Evolutionary conservation across 2,113 vertebrate species (phyloP).

Genomic region (Cyprinodon variegatus): DNA sequence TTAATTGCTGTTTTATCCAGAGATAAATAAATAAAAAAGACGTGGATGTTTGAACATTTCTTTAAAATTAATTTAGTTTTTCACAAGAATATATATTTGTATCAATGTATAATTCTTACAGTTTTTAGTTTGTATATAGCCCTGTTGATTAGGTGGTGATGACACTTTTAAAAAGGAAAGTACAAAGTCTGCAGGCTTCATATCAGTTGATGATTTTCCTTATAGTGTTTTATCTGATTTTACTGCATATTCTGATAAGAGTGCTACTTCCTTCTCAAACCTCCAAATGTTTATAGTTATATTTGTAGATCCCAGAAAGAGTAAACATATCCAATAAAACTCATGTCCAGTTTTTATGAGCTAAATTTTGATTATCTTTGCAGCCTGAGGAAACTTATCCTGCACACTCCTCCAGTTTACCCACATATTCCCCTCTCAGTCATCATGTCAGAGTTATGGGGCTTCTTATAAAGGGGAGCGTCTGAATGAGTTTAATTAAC

Average conservation of each 20-base stretch:
- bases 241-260: slow-evolving; percentile 32
- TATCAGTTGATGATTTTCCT: slow-evolving; percentile 15
- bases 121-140: too few relatives aligned
- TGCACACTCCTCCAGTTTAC: background rate
- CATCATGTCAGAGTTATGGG: slow-evolving; percentile 21
- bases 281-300: background rate
- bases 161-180: background rate
- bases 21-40: too few relatives aligned
- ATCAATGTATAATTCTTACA: too few relatives aligned
- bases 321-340: too few relatives aligned
- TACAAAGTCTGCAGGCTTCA: background rate
- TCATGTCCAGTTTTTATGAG: background rate
- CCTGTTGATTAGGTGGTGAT: too few relatives aligned
- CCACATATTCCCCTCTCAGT: slow-evolving; percentile 21
- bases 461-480: slow-evolving; percentile 33
- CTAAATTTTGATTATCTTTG: background rate
- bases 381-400: background rate
- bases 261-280: slow-evolving; percentile 19
- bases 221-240: slow-evolving; percentile 12
- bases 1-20: too few relatives aligned
- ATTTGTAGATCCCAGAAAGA: background rate
- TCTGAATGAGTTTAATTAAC: slow-evolving; percentile 61
- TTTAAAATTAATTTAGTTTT: too few relatives aligned
- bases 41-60: too few relatives aligned
- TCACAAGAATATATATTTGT: too few relatives aligned